Conservation (phyloP, 1,140 invertebrate species). For the Brevipalpus yothersi region DNA sequence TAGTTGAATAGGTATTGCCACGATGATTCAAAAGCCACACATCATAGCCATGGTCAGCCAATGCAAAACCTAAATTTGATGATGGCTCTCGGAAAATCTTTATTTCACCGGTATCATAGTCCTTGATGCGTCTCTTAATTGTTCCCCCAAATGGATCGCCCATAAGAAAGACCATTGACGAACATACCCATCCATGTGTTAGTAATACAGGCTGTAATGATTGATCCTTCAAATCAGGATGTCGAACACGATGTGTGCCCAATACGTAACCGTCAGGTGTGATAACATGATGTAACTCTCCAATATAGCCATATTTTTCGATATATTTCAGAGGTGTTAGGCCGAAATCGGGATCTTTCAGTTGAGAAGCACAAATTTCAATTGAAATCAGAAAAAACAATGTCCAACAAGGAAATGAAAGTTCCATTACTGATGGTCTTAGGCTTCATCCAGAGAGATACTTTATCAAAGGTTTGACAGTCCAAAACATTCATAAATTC, state of each 20-base stretch:
- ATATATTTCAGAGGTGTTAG: background rate
- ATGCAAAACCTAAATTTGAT: constrained; percentile 17
- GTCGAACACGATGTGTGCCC: constrained; percentile 36
- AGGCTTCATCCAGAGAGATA: too few relatives aligned
- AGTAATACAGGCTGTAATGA: constrained; percentile 25
- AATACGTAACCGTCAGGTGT: constrained; percentile 47
- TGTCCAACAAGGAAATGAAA: too few relatives aligned
- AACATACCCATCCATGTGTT: constrained; percentile 47
- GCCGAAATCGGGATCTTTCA: background rate
- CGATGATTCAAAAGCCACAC: constrained; percentile 23
- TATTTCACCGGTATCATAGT: background rate
- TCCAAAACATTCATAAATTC: too few relatives aligned
- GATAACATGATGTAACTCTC: constrained; percentile 24
- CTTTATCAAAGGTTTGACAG: too few relatives aligned
- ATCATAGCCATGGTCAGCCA: constrained; percentile 26
- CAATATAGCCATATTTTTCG: constrained; percentile 1
- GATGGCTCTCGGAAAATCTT: background rate
- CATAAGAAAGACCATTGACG: constrained; percentile 46
- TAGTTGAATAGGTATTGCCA: constrained; percentile 21
- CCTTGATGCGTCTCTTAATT: too few relatives aligned
- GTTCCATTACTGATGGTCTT: too few relatives aligned
- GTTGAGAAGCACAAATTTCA: too few relatives aligned
- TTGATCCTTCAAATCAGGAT: background rate
- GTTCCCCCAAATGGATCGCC: constrained; percentile 24
- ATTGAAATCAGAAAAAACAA: too few relatives aligned